Percentiles rank a stretch among this genome's conserved stretches.
These are phyloP conservation scores for Alentia gelatinosa DNA, from an alignment of 2,888 invertebrate genomes.

Conservation along the genomic window DNA sequence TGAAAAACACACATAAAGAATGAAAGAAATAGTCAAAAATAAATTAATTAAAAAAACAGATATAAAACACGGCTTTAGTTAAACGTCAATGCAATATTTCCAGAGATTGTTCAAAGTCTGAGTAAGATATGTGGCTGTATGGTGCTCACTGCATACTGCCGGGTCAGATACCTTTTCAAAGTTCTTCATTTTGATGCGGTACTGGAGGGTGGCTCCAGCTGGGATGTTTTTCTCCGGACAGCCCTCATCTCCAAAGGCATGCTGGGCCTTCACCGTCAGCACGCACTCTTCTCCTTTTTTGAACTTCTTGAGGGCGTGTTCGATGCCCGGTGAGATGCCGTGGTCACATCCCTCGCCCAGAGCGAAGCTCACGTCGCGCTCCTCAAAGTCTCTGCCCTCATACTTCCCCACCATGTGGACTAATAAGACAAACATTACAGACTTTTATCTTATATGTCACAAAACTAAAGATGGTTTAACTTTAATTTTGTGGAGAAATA, in stretches of 20 bases:
- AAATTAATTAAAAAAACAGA: too few species aligned
- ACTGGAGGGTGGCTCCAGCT: conserved; percentile 85
- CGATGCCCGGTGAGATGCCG: conserved; percentile 87
- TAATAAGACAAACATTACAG: conserved; percentile 56
- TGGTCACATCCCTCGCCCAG: conserved; percentile 92
- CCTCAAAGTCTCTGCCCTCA: conserved; percentile 88
- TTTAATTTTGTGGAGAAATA: too few species aligned
- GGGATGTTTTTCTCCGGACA: conserved; percentile 88
- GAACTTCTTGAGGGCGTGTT: conserved; percentile 85
- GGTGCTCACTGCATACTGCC: too few species aligned
- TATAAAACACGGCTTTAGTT: too few species aligned
- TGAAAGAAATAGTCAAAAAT: too few species aligned
- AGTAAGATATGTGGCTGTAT: too few species aligned
- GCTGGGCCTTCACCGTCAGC: conserved; percentile 85
- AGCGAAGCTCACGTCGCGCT: conserved; percentile 89
- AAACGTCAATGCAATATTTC: too few species aligned
- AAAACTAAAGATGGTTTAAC: too few species aligned
- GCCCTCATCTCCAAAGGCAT: conserved; percentile 89
- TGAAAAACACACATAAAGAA: too few species aligned
- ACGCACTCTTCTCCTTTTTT: conserved; percentile 88
- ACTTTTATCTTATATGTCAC: too few species aligned
- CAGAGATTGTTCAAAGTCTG: too few species aligned
- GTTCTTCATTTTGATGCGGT: conserved; percentile 89
- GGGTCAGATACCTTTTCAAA: conserved; percentile 93
- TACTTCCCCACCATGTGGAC: conserved; percentile 86